Base-by-base conservation (phyloP, 2,888 invertebrate genomes). In the Xylota sylvarum region DNA sequence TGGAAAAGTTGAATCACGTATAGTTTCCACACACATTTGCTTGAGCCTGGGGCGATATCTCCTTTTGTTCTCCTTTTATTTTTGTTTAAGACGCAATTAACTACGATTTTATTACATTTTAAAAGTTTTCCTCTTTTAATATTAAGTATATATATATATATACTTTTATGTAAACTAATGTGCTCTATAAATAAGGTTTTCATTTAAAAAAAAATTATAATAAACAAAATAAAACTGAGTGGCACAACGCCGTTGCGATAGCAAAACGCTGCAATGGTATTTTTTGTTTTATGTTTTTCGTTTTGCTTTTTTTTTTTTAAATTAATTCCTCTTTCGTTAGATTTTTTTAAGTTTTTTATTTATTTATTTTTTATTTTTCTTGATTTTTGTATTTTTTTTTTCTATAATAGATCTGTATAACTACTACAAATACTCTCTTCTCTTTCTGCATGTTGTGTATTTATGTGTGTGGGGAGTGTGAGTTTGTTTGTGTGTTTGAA, bases 111-210 rank as follows among this genome's bases (percentile, higher is more conserved):
- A 70, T 87, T 83, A 83, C 79, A 83, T 70, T 87, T 83, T 79
- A 73, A 78, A 82, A 82, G 62, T 76, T 74, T 48, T 69, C 35
- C 23, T 40, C 62, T 69, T 73, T 86, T 77, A 73, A 69, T 77
- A 46, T 64, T 81, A 67, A 56, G 55, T 80, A 73, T 79, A 56
- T 85, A 70, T 73, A 72, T 79, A 70, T 87, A 65, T 76, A 87
- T 79, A 81, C 14, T 56, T 85, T 85, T 88, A 88, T 88, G 88
- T 88, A 88, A 88, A 89, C 88, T 88, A 88, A 88, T 88, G 88
- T 89, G 88, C 88, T 89, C 87, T 88, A 88, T 89, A 88, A 89
- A 88, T 88, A 84, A 88, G 70, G 70, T 65, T 85, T 85, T 76
- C 14, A 30, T 80, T 69, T 35, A 43, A 78, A 72, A 79, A 80